A percentile compares a stretch with the other conserved stretches of the same genome.
Conservation (phyloP, 2,888 invertebrate species). For the Elmis aenea region DNA sequence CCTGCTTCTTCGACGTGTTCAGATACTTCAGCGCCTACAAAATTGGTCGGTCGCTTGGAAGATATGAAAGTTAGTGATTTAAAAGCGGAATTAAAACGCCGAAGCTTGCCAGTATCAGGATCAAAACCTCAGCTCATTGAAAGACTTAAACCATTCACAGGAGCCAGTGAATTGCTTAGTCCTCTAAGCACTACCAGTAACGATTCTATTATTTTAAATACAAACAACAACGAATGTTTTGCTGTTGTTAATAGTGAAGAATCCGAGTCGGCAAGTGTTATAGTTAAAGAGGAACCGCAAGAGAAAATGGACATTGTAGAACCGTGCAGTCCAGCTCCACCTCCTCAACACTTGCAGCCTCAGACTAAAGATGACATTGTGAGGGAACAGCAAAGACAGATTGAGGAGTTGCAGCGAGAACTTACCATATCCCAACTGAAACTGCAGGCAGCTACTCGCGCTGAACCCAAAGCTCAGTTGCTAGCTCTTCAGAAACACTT, state of each 20-base stretch:
- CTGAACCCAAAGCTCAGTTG: conserved; percentile 41
- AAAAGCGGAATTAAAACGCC: conserved; percentile 88
- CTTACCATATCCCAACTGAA: conserved; percentile 73
- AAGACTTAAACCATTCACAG: conserved; percentile 71
- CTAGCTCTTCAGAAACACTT: conserved; percentile 41
- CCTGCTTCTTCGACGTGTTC: conserved; percentile 44
- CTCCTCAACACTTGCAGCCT: conserved; percentile 8
- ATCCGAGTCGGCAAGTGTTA: conserved; percentile 36
- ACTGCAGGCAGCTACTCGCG: conserved; percentile 56
- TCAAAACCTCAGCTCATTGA: conserved; percentile 94
- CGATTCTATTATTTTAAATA: conserved; percentile 13
- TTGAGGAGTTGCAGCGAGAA: conserved; percentile 81
- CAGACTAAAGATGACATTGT: conserved; percentile 63
- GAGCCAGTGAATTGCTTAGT: conserved; percentile 18
- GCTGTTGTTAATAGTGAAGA: conserved; percentile 50
- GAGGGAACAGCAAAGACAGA: conserved; percentile 78
- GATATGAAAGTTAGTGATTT: conserved; percentile 96
- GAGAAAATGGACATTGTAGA: conserved; percentile 48
- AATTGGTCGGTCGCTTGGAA: conserved; percentile 67
- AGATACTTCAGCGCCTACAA: conserved; percentile 39
- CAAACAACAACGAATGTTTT: conserved; percentile 31
- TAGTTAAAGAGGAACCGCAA: conserved; percentile 31
- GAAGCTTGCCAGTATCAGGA: conserved; percentile 92
- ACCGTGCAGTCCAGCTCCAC: conserved; percentile 45
- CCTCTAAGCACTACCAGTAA: conserved; percentile 12